Evolutionary conservation across 2,113 vertebrate genomes (phyloP).

Genomic region (Abramis brama): DNA sequence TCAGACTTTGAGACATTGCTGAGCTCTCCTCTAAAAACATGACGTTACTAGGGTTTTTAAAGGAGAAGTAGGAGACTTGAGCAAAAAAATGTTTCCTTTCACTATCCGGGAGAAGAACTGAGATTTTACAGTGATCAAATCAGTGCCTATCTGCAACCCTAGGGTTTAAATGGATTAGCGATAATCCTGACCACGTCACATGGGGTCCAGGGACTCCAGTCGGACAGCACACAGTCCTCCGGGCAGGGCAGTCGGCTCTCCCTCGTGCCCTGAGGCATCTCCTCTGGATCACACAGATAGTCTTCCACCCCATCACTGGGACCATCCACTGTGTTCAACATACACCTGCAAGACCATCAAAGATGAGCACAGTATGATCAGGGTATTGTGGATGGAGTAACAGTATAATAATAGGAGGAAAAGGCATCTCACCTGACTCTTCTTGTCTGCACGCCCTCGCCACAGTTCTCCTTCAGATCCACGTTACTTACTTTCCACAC

Average conservation of each 20-base stretch:
- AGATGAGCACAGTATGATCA: not conserved
- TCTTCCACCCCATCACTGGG: constrained; percentile 92
- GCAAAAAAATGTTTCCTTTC: no score
- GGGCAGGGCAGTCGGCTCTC: constrained; percentile 92
- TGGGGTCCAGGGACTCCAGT: constrained; percentile 90
- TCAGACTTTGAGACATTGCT: not conserved
- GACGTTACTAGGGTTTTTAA: not conserved
- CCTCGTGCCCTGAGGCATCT: constrained; percentile 92
- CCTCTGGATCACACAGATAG: constrained; percentile 96
- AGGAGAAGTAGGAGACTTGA: no score
- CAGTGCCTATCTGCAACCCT: not conserved
- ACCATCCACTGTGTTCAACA: constrained; percentile 95
- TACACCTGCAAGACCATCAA: constrained; percentile 81
- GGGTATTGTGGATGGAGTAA: not conserved
- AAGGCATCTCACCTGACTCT: constrained; percentile 87
- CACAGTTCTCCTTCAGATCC: constrained; percentile 91
- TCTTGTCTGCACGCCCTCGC: constrained; percentile 92
- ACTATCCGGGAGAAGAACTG: not conserved
- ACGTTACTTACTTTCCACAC: constrained; percentile 95
- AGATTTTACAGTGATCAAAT: not conserved
- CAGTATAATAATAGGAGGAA: not conserved
- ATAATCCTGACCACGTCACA: constrained; percentile 87
- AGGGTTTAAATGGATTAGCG: not conserved
- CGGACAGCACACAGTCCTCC: constrained; percentile 92
- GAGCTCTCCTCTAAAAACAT: not conserved